phyloP scores from a whole-genome alignment of 2,797 vertebrate genomes.

The Ambastaia sidthimunki region DNA sequence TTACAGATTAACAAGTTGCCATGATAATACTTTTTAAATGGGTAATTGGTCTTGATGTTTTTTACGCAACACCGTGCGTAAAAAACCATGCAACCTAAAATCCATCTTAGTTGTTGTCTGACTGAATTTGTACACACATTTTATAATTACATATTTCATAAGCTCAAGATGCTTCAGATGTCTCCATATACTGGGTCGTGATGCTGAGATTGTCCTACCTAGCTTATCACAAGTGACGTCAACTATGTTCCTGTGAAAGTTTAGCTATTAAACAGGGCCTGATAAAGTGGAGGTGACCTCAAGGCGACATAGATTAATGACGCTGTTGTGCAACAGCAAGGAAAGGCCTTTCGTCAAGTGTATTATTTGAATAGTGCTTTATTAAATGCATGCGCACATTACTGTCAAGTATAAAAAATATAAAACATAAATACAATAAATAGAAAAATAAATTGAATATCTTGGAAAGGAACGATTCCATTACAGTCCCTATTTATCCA shows the following conservation, averaged over 20 bases:
- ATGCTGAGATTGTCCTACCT: not conserved
- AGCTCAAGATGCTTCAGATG: not conserved
- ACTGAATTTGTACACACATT: not conserved
- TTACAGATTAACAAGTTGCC: not conserved
- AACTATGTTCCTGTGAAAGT: constrained; percentile 7
- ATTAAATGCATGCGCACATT: not conserved
- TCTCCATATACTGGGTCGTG: not conserved
- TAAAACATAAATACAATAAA: not conserved
- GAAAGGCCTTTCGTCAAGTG: not conserved
- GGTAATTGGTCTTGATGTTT: too few relatives aligned
- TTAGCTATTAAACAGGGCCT: not conserved
- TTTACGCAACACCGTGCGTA: not conserved
- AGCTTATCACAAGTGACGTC: not conserved
- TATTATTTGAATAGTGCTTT: not conserved
- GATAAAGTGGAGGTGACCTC: constrained; percentile 30
- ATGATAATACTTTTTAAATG: too few relatives aligned
- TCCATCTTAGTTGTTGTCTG: not conserved
- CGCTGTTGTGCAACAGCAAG: not conserved
- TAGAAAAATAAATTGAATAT: too few relatives aligned
- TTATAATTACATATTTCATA: not conserved
- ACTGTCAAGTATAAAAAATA: not conserved
- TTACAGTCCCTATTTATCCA: not conserved
- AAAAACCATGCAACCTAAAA: not conserved
- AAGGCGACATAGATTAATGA: constrained; percentile 19
- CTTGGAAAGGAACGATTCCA: too few relatives aligned